Percentiles rank a stretch among this genome's conserved stretches.
phyloP scores from a whole-genome alignment of 1,140 invertebrate species.

The Monochamus saltuarius region DNA sequence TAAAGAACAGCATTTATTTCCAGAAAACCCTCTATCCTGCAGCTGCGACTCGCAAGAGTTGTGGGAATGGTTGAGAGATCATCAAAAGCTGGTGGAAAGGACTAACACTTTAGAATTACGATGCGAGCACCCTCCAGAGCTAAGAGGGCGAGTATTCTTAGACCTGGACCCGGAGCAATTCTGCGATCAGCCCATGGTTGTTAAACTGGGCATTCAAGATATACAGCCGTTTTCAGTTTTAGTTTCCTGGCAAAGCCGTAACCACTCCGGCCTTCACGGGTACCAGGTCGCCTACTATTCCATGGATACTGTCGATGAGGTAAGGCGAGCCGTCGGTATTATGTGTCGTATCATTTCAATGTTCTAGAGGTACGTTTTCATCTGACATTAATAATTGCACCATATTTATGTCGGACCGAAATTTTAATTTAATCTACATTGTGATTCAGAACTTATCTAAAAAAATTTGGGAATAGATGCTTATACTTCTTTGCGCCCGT shows the following conservation, averaged over 20 bases:
- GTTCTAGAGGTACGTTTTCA: no score
- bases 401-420: no score
- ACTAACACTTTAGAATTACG: slow-evolving; percentile 58
- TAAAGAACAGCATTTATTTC: slow-evolving; percentile 36
- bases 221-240: slow-evolving; percentile 85
- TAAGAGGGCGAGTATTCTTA: slow-evolving; percentile 72
- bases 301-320: slow-evolving; percentile 60
- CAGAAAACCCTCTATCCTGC: slow-evolving; percentile 83
- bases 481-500: no score
- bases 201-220: slow-evolving; percentile 81
- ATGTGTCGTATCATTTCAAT: no score
- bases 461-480: no score
- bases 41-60: slow-evolving; percentile 81
- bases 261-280: slow-evolving; percentile 80
- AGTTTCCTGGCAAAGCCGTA: slow-evolving; percentile 86
- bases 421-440: no score
- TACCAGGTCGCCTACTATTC: slow-evolving; percentile 85
- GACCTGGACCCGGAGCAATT: slow-evolving; percentile 76
- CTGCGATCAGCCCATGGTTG: slow-evolving; percentile 77
- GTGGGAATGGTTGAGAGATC: slow-evolving; percentile 86
- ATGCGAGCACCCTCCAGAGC: slow-evolving; percentile 77
- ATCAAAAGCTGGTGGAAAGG: slow-evolving; percentile 68
- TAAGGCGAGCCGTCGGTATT: not conserved
- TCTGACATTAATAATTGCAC: no score
- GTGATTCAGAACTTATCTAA: no score